Conservation (phyloP, 1,140 invertebrate genomes). For the Apis florea region DNA sequence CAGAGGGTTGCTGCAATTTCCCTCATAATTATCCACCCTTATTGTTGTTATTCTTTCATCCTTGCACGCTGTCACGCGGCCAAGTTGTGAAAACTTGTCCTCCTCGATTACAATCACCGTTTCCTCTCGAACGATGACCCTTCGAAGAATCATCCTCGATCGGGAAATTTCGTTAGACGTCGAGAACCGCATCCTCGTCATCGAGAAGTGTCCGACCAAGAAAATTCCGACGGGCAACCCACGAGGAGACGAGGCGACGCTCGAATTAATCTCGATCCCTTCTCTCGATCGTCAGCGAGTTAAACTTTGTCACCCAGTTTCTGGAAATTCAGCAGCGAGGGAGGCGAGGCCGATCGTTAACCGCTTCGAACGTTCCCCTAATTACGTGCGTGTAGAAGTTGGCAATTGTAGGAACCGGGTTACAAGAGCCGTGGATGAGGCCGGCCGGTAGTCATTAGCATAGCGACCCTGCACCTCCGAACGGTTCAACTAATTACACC, state of each 20-base stretch:
- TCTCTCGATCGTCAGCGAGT: constrained; percentile 29
- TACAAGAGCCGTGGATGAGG: not conserved
- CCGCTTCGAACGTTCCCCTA: constrained; percentile 39
- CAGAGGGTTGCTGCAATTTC: not conserved
- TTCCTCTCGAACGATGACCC: too few species aligned
- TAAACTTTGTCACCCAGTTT: constrained; percentile 44
- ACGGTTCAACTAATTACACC: not conserved
- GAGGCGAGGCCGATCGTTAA: constrained; percentile 38
- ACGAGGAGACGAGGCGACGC: too few species aligned
- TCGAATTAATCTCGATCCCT: constrained; percentile 37
- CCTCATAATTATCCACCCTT: not conserved
- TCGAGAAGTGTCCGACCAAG: not conserved
- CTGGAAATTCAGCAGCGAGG: constrained; percentile 22
- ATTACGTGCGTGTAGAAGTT: constrained; percentile 53
- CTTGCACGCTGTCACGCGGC: too few species aligned
- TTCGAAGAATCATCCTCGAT: too few species aligned
- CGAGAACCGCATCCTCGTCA: not conserved
- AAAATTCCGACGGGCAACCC: constrained; percentile 26
- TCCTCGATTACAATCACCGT: too few species aligned
- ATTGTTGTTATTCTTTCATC: not conserved
- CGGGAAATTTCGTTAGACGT: not conserved
- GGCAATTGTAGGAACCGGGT: not conserved
- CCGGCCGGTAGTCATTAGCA: constrained; percentile 17
- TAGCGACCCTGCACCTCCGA: not conserved
- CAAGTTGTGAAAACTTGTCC: not conserved